phyloP scores from a whole-genome alignment of 2,797 vertebrate genomes.

The Sternotherus odoratus region DNA sequence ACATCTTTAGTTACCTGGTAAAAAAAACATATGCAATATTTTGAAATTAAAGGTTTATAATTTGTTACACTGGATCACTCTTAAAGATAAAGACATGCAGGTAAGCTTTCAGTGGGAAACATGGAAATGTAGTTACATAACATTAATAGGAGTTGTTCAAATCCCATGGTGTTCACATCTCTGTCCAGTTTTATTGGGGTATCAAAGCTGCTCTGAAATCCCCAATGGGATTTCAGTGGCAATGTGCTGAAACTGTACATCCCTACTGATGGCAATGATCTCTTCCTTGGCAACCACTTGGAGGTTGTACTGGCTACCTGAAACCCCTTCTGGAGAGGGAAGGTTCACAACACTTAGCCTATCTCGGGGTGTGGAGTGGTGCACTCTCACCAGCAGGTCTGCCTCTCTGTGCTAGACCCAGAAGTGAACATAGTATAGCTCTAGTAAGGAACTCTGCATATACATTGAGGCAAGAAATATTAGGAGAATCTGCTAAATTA shows the following conservation, averaged over 20 bases:
- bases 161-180: background rate
- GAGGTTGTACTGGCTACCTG: background rate
- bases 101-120: background rate
- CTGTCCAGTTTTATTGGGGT: background rate
- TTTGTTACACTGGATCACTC: background rate
- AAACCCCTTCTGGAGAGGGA: background rate
- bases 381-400: background rate
- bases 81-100: background rate
- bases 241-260: background rate
- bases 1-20: conserved; percentile 93
- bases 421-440: background rate
- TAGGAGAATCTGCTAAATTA: background rate
- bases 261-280: background rate
- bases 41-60: background rate
- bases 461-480: fast-evolving
- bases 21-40: conserved; percentile 6
- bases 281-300: background rate
- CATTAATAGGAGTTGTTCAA: background rate
- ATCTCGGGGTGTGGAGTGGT: too few relatives aligned
- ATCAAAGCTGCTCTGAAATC: background rate
- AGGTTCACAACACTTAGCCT: background rate
- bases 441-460: background rate
- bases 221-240: background rate
- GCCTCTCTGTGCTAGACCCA: background rate
- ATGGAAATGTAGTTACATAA: background rate